phyloP scores from a whole-genome alignment of 1,140 invertebrate species.

The Telenomus remus region DNA sequence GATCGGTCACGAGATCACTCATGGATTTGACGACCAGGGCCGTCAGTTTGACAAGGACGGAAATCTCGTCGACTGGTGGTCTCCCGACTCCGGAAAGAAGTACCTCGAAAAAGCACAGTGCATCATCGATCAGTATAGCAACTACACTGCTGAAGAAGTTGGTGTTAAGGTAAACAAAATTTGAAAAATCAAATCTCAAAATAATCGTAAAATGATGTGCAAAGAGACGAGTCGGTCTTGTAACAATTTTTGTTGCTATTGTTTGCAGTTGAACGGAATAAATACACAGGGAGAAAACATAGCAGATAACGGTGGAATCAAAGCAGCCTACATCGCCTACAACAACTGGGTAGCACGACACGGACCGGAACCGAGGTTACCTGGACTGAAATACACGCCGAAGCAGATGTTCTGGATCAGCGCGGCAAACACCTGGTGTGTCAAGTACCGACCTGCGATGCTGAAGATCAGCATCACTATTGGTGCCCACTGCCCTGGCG shows the following conservation, averaged over 20 bases:
- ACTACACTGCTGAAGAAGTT: slow-evolving; percentile 84
- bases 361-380: slow-evolving; percentile 79
- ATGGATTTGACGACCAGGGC: slow-evolving; percentile 94
- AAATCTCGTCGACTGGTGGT: no score
- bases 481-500: slow-evolving; percentile 85
- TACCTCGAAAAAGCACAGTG: slow-evolving; percentile 87
- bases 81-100: slow-evolving; percentile 82
- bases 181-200: no score
- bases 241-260: neutral
- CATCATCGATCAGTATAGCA: slow-evolving; percentile 92
- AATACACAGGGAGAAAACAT: slow-evolving; percentile 95
- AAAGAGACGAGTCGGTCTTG: neutral
- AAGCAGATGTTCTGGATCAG: slow-evolving; percentile 89
- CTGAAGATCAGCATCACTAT: slow-evolving; percentile 84
- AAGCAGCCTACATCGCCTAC: slow-evolving; percentile 90
- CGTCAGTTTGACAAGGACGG: no score
- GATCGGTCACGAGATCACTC: slow-evolving; percentile 95
- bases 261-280: slow-evolving; percentile 86
- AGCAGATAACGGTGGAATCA: no score
- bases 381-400: no score
- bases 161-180: slow-evolving; percentile 84
- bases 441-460: slow-evolving; percentile 82
- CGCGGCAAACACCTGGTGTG: slow-evolving; percentile 82
- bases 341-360: slow-evolving; percentile 81
- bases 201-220: neutral